These are phyloP conservation scores for Trileptium ribeirensis DNA, from an alignment of 2,888 invertebrate species.

Conservation along the genomic window DNA sequence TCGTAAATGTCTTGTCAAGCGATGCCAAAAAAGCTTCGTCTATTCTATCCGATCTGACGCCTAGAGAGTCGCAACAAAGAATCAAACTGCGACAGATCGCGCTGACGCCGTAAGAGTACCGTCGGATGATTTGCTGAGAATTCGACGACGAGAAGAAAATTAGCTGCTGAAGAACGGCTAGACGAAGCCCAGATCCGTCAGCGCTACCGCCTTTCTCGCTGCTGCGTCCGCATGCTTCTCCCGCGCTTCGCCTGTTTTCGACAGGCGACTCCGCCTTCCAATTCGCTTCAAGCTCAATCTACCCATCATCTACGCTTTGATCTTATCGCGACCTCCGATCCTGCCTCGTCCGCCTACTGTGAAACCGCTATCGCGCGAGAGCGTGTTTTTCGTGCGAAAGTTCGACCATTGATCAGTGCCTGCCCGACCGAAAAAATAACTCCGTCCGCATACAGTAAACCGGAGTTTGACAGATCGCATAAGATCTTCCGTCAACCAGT, in stretches of 20 bases:
- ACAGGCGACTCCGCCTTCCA: too few species aligned
- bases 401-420: neutral
- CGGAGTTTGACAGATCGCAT: neutral
- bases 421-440: neutral
- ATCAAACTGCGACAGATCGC: neutral
- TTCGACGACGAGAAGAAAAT: slow-evolving; percentile 5
- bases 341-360: too few species aligned
- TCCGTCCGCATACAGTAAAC: neutral
- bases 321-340: neutral
- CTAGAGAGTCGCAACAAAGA: neutral
- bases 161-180: neutral
- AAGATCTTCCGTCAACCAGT: too few species aligned
- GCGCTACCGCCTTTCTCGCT: neutral
- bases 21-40: neutral
- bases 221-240: neutral
- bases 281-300: neutral
- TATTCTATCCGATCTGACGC: neutral
- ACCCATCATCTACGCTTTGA: neutral
- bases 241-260: neutral
- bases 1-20: too few species aligned
- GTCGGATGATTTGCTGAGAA: neutral
- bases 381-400: neutral
- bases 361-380: too few species aligned
- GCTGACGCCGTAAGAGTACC: neutral
- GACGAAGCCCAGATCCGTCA: neutral